phyloP scores from a whole-genome alignment of 2,888 invertebrate species.

The Theretra japonica region DNA sequence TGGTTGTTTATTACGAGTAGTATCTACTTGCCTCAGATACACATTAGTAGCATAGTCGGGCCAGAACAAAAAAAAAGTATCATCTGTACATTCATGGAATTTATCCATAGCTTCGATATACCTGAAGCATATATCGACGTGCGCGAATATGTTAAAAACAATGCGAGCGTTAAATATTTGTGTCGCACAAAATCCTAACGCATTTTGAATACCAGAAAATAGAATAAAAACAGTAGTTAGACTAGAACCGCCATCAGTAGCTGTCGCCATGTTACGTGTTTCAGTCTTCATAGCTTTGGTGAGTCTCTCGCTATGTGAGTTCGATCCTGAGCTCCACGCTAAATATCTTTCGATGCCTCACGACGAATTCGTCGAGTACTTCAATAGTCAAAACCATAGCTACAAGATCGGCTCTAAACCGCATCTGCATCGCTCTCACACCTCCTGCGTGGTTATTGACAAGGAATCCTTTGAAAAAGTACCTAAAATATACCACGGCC shows the following conservation, averaged over 20 bases:
- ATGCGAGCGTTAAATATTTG: not conserved
- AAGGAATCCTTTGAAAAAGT: not conserved
- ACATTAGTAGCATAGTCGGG: no score
- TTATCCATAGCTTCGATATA: not conserved
- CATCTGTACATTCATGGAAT: no score
- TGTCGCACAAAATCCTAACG: not conserved
- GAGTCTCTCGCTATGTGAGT: not conserved
- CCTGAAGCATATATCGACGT: not conserved
- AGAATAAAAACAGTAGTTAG: not conserved
- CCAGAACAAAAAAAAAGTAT: no score
- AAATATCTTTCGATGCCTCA: not conserved
- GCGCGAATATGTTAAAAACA: not conserved
- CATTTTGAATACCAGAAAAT: not conserved
- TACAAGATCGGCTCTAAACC: not conserved
- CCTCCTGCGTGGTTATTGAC: not conserved
- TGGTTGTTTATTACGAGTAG: no score
- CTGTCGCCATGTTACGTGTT: not conserved
- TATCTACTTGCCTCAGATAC: no score
- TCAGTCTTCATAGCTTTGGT: not conserved
- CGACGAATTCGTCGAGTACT: not conserved
- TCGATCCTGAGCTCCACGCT: not conserved
- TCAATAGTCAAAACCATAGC: conserved; percentile 1
- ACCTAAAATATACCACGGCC: not conserved
- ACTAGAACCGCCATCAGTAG: not conserved
- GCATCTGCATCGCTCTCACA: not conserved